Conservation (phyloP, 2,113 vertebrate species). For the Sebastes schlegelii region DNA sequence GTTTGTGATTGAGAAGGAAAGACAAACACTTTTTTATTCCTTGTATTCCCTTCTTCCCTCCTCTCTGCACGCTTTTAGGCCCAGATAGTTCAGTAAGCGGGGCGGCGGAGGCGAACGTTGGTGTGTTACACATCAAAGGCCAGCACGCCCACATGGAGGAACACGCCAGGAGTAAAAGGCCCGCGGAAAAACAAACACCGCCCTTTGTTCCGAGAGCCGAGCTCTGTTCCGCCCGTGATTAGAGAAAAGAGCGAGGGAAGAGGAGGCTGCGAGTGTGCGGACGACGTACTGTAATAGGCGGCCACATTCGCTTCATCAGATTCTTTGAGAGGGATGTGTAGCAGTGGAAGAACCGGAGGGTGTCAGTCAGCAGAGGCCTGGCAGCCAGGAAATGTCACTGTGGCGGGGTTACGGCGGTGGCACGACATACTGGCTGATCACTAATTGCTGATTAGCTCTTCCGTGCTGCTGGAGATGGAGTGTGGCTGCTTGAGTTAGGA, state of each 20-base stretch:
- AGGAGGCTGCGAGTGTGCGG: constrained; percentile 38
- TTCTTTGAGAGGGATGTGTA: constrained; percentile 49
- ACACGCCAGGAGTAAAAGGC: constrained; percentile 76
- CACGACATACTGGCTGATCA: constrained; percentile 74
- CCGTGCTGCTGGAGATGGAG: constrained; percentile 53
- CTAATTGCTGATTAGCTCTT: constrained; percentile 72
- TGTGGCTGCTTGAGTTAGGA: constrained; percentile 3
- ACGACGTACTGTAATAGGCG: constrained; percentile 4
- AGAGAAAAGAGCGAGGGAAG: constrained; percentile 69
- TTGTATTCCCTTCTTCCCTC: constrained; percentile 43
- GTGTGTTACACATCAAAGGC: constrained; percentile 77
- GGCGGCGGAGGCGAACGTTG: constrained; percentile 53
- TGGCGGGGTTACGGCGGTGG: constrained; percentile 67
- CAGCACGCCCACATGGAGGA: constrained; percentile 62
- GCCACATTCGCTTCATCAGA: constrained; percentile 39
- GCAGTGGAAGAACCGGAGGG: constrained; percentile 62
- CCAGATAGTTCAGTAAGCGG: constrained; percentile 17
- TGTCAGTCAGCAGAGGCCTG: constrained; percentile 57
- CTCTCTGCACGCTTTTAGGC: constrained; percentile 30
- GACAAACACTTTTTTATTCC: constrained; percentile 47
- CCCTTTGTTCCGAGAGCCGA: constrained; percentile 73
- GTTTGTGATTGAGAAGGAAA: constrained; percentile 71
- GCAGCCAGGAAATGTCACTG: constrained; percentile 80
- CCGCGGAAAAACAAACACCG: constrained; percentile 77
- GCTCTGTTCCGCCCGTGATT: constrained; percentile 67